These are phyloP conservation scores for Drosophila birchii DNA, from an alignment of 2,888 invertebrate species.

Conservation along the genomic window DNA sequence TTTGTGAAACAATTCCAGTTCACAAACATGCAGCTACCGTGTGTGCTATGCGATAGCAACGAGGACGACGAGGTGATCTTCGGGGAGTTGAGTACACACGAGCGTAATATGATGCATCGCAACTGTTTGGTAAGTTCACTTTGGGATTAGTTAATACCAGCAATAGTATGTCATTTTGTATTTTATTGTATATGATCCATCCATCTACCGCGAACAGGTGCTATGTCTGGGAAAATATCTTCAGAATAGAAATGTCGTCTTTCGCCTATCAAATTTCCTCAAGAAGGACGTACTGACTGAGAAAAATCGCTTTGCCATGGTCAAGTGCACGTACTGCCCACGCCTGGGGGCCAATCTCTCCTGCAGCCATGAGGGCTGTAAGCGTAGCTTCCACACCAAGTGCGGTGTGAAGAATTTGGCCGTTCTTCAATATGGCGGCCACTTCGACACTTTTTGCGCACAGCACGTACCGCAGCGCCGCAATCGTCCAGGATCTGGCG, in stretches of 20 bases:
- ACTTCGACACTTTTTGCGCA: background rate
- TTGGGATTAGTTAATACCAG: too few species aligned
- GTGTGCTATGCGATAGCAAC: background rate
- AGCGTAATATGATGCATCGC: background rate
- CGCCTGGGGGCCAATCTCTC: background rate
- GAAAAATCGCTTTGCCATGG: background rate
- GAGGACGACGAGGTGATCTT: background rate
- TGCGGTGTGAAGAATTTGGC: background rate
- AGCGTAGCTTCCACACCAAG: background rate
- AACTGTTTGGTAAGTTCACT: background rate
- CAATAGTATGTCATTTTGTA: too few species aligned
- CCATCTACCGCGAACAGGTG: background rate
- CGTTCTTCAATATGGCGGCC: background rate
- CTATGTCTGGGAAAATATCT: background rate
- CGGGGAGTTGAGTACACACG: background rate
- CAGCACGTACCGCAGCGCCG: background rate
- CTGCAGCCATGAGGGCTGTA: background rate
- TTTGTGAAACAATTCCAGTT: background rate
- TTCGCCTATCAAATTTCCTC: background rate
- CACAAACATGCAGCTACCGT: background rate
- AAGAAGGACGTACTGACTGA: fast-evolving
- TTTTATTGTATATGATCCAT: too few species aligned
- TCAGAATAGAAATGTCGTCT: fast-evolving
- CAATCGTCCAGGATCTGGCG: background rate
- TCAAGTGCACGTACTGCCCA: background rate